These are phyloP conservation scores for Ommatoiulus sabulosus DNA, from an alignment of 2,888 invertebrate species.

Conservation along the genomic window DNA sequence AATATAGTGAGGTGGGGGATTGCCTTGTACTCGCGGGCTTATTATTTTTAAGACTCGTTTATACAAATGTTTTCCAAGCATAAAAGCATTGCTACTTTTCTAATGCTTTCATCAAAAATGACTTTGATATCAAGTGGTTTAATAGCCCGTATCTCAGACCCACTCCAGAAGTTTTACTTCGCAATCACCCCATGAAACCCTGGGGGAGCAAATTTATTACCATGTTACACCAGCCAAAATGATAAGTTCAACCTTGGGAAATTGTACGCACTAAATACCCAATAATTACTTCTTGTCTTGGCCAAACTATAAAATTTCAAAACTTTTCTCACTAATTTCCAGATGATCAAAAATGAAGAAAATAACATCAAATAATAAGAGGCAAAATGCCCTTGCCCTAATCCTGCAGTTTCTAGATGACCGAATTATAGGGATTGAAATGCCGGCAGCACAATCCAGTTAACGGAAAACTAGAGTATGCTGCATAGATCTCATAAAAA, in stretches of 20 bases:
- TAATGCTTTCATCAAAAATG: not conserved
- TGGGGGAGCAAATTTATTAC: conserved; percentile 8
- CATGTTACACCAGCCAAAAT: conserved; percentile 17
- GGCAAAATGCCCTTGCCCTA: too few species aligned
- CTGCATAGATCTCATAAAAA: not conserved
- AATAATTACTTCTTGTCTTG: conserved; percentile 53
- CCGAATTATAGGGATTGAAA: not conserved
- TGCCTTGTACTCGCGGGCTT: not conserved
- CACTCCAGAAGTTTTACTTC: conserved; percentile 12
- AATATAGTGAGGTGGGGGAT: not conserved
- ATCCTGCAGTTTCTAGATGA: too few species aligned
- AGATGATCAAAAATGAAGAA: not conserved
- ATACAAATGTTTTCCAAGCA: not conserved
- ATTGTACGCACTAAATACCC: conserved; percentile 52
- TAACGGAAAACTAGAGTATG: not conserved
- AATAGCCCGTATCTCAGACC: conserved; percentile 30
- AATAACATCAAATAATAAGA: not conserved
- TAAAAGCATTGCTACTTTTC: not conserved
- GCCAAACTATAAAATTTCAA: conserved; percentile 44
- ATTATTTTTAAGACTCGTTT: not conserved
- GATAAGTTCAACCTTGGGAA: conserved; percentile 49
- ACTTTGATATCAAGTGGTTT: conserved; percentile 39
- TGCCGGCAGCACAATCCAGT: not conserved
- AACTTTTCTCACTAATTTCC: not conserved
- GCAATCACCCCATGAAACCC: not conserved